A percentile compares a stretch with the other conserved stretches of the same genome.
Evolutionary conservation across 2,797 vertebrate genomes (phyloP).

Genomic region (Sphenopsis melanotis): DNA sequence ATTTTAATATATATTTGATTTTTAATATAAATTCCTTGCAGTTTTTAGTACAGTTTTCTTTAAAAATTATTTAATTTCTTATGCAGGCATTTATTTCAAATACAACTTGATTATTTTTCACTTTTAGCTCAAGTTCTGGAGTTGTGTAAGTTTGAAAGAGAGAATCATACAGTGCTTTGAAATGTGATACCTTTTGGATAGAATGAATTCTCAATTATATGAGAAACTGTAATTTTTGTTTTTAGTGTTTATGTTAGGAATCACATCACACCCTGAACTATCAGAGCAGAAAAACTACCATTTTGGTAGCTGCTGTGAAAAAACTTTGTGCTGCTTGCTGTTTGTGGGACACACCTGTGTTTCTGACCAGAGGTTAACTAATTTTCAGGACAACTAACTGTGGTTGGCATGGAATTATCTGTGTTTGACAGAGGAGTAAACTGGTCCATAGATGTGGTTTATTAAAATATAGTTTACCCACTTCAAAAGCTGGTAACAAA

Average conservation of each 20-base stretch:
- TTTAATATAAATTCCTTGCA: background rate
- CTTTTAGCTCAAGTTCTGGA: background rate
- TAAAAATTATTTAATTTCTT: background rate
- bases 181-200: background rate
- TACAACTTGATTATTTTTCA: background rate
- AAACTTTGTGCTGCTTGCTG: background rate
- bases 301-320: background rate
- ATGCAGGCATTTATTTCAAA: background rate
- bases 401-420: background rate
- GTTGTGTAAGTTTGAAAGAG: background rate
- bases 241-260: background rate
- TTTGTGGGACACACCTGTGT: background rate
- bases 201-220: background rate
- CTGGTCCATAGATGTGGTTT: background rate
- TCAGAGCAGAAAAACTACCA: background rate
- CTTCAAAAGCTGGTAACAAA: slow-evolving; percentile 14
- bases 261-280: background rate
- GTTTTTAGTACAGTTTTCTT: background rate
- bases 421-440: background rate
- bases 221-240: background rate
- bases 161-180: background rate
- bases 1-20: background rate
- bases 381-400: background rate
- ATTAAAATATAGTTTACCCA: background rate
- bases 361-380: background rate